Evolutionary conservation across 2,797 vertebrate genomes (phyloP).

Genomic region (Microctenopoma lineatum): DNA sequence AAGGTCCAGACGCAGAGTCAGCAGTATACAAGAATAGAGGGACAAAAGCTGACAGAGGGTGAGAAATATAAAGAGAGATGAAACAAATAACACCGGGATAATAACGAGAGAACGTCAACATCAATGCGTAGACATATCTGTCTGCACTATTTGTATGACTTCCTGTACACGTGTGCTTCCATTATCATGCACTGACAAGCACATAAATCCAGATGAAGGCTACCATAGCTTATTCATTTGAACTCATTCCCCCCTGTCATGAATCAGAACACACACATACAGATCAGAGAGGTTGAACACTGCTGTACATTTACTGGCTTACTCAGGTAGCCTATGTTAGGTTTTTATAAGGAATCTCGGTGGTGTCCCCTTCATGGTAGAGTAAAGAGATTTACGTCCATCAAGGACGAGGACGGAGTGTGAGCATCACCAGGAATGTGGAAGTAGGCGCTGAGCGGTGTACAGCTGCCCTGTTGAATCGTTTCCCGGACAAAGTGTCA

Average conservation of each 20-base stretch:
- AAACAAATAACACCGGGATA: not conserved
- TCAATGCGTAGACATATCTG: not conserved
- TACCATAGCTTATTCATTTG: conserved; percentile 17
- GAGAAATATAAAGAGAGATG: not conserved
- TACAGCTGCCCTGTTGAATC: conserved; percentile 22
- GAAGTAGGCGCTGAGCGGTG: conserved; percentile 6
- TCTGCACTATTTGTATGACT: not conserved
- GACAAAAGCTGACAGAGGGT: not conserved
- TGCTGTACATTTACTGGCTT: not conserved
- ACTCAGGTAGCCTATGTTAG: conserved; percentile 22
- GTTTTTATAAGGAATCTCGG: conserved; percentile 16
- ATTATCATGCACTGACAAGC: conserved; percentile 1
- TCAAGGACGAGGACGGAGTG: not conserved
- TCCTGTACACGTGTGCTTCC: conserved; percentile 5
- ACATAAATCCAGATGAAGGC: conserved; percentile 7
- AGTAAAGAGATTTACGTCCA: conserved; percentile 20
- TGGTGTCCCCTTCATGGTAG: conserved; percentile 5
- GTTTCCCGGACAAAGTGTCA: conserved; percentile 12
- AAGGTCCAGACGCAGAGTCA: not conserved
- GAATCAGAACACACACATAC: not conserved
- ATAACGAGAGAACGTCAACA: not conserved
- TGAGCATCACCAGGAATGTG: conserved; percentile 1
- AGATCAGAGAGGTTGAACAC: not conserved
- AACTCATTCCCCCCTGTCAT: not conserved
- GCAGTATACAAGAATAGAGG: conserved; percentile 8